phyloP scores from a whole-genome alignment of 2,113 vertebrate species.

The Turdus rufiventris region DNA sequence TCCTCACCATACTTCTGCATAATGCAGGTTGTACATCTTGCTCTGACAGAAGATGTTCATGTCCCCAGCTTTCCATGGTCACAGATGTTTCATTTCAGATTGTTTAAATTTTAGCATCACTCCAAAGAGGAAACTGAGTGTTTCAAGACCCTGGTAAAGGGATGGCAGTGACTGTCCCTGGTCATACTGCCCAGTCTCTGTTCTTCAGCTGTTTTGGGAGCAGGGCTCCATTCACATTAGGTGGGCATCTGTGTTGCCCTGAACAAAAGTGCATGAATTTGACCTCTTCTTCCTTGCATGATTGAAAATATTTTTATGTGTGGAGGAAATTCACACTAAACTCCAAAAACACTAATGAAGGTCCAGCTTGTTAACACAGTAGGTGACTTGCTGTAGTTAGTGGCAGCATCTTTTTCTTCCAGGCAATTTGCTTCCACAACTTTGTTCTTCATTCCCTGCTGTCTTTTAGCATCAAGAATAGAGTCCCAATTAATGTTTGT shows the following conservation, averaged over 20 bases:
- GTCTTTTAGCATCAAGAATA: neutral
- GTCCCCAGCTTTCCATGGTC: neutral
- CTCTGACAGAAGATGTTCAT: neutral
- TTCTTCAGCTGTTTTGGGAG: neutral
- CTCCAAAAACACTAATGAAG: neutral
- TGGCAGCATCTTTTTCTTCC: neutral
- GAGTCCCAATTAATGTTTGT: neutral
- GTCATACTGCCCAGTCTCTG: neutral
- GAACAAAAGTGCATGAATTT: neutral
- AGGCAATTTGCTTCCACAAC: neutral
- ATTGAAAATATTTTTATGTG: neutral
- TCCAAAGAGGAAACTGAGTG: neutral
- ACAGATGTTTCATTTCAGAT: neutral
- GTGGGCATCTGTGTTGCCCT: neutral
- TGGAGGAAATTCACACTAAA: neutral
- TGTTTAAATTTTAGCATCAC: neutral
- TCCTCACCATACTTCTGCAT: fast-evolving
- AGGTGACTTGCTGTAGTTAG: neutral
- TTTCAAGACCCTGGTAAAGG: neutral
- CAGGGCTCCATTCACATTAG: neutral
- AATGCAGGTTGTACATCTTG: neutral
- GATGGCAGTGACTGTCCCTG: fast-evolving
- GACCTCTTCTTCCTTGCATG: neutral
- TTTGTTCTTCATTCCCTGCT: slow-evolving; percentile 27
- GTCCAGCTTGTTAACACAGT: neutral